These are phyloP conservation scores for Marasmarcha lunaedactyla DNA, from an alignment of 2,888 invertebrate species.

Conservation along the genomic window DNA sequence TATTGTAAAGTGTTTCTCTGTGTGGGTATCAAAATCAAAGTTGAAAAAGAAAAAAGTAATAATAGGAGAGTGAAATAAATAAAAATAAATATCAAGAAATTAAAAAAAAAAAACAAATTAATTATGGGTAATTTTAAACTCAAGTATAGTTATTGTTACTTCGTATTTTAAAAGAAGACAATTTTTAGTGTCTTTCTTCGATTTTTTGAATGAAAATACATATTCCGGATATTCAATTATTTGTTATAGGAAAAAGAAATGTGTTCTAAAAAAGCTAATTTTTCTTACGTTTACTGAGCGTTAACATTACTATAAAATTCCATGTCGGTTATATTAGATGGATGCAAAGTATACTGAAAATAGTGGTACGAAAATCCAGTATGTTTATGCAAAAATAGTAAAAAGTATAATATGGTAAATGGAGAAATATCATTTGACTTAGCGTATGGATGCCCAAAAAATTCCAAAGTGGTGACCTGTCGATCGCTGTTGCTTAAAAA, in stretches of 20 bases:
- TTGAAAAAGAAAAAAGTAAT: conserved; percentile 47
- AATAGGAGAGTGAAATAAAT: conserved; percentile 49
- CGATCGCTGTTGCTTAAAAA: conserved; percentile 35
- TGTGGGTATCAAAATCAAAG: conserved; percentile 56
- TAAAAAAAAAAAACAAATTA: conserved; percentile 30
- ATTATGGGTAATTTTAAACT: conserved; percentile 21
- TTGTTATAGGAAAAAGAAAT: no score
- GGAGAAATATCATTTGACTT: conserved; percentile 53
- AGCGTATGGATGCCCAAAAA: conserved; percentile 67
- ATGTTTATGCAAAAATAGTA: conserved; percentile 61
- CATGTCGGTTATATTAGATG: conserved; percentile 42
- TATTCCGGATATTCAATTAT: no score
- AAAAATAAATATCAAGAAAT: conserved; percentile 31
- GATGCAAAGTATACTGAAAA: conserved; percentile 54
- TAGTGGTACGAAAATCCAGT: conserved; percentile 38
- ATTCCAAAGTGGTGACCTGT: conserved; percentile 61
- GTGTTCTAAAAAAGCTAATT: no score
- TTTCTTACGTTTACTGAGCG: no score
- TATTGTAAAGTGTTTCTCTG: conserved; percentile 69
- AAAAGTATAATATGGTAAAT: conserved; percentile 56
- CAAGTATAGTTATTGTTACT: conserved; percentile 21
- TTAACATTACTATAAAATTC: conserved; percentile 12
- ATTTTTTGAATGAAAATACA: conserved; percentile 18
- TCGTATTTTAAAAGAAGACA: conserved; percentile 33
- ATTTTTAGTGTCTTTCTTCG: conserved; percentile 29